These are phyloP conservation scores for Bryconaethiops microstoma DNA, from an alignment of 2,797 vertebrate species.

Conservation along the genomic window DNA sequence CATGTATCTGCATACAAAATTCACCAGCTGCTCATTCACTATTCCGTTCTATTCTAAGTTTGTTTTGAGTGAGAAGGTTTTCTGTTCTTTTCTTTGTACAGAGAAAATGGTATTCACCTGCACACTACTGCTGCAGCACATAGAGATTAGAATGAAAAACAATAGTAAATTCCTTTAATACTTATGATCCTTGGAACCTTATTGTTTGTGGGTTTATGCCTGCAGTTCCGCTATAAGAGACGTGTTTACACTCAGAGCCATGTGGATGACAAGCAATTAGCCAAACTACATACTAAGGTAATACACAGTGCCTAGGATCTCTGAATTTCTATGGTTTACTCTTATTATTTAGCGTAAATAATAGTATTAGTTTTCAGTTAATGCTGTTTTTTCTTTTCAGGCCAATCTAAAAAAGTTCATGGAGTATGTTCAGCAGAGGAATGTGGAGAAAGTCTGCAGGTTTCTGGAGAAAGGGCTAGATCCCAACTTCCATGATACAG, in stretches of 20 bases:
- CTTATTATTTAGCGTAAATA: not conserved
- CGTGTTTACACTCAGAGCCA: slow-evolving; percentile 92
- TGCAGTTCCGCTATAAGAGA: slow-evolving; percentile 94
- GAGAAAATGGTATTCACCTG: not conserved
- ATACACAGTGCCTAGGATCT: not conserved
- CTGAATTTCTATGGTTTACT: no score
- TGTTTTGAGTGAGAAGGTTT: not conserved
- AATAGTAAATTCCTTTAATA: slow-evolving; percentile 24
- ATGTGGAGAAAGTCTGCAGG: slow-evolving; percentile 89
- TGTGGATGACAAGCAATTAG: slow-evolving; percentile 95
- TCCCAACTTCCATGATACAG: slow-evolving; percentile 95
- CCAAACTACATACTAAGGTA: slow-evolving; percentile 97
- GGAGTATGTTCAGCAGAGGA: slow-evolving; percentile 92
- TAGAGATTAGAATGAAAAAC: not conserved
- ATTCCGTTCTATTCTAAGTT: not conserved
- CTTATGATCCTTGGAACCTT: not conserved
- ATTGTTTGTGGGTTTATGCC: slow-evolving; percentile 26
- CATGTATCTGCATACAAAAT: not conserved
- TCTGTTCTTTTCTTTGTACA: not conserved
- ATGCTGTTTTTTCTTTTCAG: slow-evolving; percentile 66
- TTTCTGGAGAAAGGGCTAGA: slow-evolving; percentile 95
- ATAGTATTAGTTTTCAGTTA: not conserved
- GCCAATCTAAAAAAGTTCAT: slow-evolving; percentile 97
- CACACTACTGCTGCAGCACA: not conserved
- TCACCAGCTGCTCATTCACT: slow-evolving; percentile 39